Evolutionary conservation across 2,797 vertebrate genomes (phyloP), one percentile per base, ranked within the genome.

Genomic region (Scleropages formosus): DNA sequence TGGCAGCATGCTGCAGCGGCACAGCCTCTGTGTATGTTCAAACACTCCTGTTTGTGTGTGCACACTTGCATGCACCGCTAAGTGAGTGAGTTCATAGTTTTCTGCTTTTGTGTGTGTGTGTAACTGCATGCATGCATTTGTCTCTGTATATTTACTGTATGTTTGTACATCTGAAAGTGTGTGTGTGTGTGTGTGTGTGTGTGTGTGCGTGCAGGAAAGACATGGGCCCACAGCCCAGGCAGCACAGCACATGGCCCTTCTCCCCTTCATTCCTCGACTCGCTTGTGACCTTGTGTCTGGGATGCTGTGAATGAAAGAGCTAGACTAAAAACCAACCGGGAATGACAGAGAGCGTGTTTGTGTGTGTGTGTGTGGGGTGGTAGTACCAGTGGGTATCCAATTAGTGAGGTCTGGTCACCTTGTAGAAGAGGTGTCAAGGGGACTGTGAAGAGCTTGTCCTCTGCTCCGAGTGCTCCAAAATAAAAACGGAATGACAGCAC

Each of bases 261-360:
- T n/a, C n/a, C n/a, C n/a, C n/a, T n/a, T n/a, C 6, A 39, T 39
- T 39, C 31, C 31, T 39, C 31, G 31, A 6, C 31, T 39, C 31
- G 6, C 31, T 2, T 44, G 47, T 49, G 16, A n/a, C 16, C 27
- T 26, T 65, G 27, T 64, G 64, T 56, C 27, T 24, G 12, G n/a
- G 31, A 62, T 46, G 75, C 62, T 53, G n/a, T 22, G 51, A 66
- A 39, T 18, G 46, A 49, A 44, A 66, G 26, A 20, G 9, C 44
- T 13, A 9, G 78, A 66, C 74, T 80, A 87, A 84, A 90, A 88
- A 88, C 90, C 87, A 82, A 83, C 83, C 84, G 80, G 80, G 84
- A 75, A 79, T 79, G 83, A 80, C 82, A 85, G 84, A 82, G 81
- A 84, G 77, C 81, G 85, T 83, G 85, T 84, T 87, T 39, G 74